Percentiles rank a stretch among this genome's conserved stretches.
These are phyloP conservation scores for Harpalus rubripes DNA, from an alignment of 2,888 invertebrate genomes.

Conservation along the genomic window DNA sequence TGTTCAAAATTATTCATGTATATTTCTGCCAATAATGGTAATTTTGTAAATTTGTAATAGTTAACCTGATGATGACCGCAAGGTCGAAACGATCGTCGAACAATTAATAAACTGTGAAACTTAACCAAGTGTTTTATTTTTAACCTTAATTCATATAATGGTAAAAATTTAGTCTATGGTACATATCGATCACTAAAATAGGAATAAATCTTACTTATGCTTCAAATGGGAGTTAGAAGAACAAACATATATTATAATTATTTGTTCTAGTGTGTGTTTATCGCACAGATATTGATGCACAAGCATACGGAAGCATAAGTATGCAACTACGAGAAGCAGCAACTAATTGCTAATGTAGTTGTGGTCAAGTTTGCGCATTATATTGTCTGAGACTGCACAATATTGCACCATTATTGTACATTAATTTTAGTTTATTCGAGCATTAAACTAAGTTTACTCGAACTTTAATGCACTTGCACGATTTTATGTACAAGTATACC, in stretches of 20 bases:
- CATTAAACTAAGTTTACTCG: constrained; percentile 35
- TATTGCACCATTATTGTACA: constrained; percentile 40
- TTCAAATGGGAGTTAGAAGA: background rate
- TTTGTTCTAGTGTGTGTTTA: background rate
- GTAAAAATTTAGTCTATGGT: too few species aligned
- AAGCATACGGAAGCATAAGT: constrained; percentile 26
- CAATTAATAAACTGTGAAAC: too few species aligned
- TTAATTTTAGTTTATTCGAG: constrained; percentile 43
- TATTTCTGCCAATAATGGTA: too few species aligned
- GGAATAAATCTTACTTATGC: too few species aligned
- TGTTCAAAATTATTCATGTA: too few species aligned
- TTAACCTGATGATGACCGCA: too few species aligned
- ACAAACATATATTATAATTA: background rate
- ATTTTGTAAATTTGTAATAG: too few species aligned
- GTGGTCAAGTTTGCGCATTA: constrained; percentile 39
- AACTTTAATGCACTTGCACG: constrained; percentile 48
- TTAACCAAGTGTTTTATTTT: too few species aligned
- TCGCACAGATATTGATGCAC: constrained; percentile 9
- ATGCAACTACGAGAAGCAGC: constrained; percentile 14
- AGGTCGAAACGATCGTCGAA: too few species aligned
- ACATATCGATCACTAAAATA: too few species aligned
- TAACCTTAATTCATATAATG: too few species aligned
- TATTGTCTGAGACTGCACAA: constrained; percentile 35
- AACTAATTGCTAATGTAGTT: constrained; percentile 52
- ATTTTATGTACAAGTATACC: constrained; percentile 25